Evolutionary conservation across 2,113 vertebrate species (phyloP).

Genomic region (Zapornia atra): DNA sequence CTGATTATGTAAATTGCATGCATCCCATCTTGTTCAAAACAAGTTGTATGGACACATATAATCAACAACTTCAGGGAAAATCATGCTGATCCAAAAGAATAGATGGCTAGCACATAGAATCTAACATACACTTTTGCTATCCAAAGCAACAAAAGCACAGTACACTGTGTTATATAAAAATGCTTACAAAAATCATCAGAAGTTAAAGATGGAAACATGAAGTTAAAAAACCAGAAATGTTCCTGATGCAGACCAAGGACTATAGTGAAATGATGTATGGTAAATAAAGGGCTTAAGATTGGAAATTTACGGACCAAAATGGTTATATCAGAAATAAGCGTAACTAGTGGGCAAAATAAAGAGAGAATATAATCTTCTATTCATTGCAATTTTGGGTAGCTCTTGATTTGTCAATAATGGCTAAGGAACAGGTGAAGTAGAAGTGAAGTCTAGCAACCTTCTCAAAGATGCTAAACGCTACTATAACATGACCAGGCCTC

Average conservation of each 20-base stretch:
- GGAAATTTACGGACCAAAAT: background rate
- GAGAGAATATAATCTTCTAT: background rate
- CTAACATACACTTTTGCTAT: background rate
- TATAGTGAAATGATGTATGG: background rate
- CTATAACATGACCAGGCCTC: background rate
- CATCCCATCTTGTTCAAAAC: constrained; percentile 37
- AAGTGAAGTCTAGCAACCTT: background rate
- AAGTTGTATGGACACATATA: background rate
- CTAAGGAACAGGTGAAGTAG: accelerated
- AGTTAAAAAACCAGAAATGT: background rate
- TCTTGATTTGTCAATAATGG: background rate
- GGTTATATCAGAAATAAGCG: background rate
- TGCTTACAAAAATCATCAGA: background rate
- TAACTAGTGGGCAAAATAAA: background rate
- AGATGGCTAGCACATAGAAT: background rate
- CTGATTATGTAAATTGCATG: constrained; percentile 49
- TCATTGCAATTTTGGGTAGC: background rate
- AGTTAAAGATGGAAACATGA: background rate
- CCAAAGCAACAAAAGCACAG: background rate
- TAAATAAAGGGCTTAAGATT: background rate
- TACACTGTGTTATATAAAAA: background rate
- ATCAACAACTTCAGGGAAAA: background rate
- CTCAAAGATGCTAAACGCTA: background rate
- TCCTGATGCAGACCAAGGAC: background rate
- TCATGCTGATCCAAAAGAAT: background rate